Percentiles rank a stretch among this genome's conserved stretches.
phyloP scores from a whole-genome alignment of 2,113 vertebrate species.

The Daboia siamensis region DNA sequence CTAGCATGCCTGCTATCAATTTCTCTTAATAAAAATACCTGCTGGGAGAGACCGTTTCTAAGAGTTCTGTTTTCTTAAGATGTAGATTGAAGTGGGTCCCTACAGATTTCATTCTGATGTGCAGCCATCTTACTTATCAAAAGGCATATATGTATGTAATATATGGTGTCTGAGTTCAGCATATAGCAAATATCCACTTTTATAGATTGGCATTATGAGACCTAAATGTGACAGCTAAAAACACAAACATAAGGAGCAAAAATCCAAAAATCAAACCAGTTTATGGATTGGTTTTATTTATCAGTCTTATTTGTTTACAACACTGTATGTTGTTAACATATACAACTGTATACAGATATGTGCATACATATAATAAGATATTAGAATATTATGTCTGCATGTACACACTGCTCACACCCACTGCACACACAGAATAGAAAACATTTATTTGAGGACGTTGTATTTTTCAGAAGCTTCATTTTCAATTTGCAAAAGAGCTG shows the following conservation, averaged over 20 bases:
- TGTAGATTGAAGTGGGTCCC: too few species aligned
- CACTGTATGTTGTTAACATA: not conserved
- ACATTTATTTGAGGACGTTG: not conserved
- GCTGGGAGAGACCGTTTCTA: too few species aligned
- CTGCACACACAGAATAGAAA: not conserved
- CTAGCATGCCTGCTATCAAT: too few species aligned
- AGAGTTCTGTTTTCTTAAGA: too few species aligned
- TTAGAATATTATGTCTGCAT: not conserved
- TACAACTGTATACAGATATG: not conserved
- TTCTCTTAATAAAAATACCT: too few species aligned
- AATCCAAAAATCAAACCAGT: not conserved
- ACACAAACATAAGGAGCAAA: not conserved
- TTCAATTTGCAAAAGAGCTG: not conserved
- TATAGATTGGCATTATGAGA: not conserved
- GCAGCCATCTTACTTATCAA: not conserved
- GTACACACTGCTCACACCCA: not conserved
- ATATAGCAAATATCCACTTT: not conserved
- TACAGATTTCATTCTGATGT: not conserved
- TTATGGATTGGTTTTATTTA: not conserved
- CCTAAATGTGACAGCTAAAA: not conserved
- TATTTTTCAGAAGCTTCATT: not conserved
- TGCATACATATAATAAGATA: not conserved
- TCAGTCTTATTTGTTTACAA: not conserved
- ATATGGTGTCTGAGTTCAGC: not conserved
- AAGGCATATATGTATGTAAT: not conserved